These are phyloP conservation scores for Morbakka virulenta DNA, from an alignment of 30 jellyfish, hydroid and myxozoan species.

Conservation along the genomic window DNA sequence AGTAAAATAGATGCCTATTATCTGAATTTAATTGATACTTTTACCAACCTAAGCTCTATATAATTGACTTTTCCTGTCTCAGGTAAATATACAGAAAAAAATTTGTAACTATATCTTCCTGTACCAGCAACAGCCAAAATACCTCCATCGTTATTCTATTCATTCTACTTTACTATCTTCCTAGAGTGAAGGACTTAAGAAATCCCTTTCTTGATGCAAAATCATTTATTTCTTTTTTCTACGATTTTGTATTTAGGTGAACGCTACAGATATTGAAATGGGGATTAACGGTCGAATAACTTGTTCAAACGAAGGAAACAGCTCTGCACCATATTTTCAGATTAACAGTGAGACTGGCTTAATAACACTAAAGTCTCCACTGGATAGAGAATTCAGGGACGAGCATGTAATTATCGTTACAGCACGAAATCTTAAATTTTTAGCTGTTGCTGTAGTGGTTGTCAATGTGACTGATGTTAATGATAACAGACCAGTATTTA, in stretches of 20 bases:
- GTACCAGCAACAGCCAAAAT: too few relatives aligned
- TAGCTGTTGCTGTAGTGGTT: conserved; percentile 72
- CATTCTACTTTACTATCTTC: too few relatives aligned
- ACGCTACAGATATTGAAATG: conserved; percentile 62
- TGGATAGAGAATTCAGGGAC: conserved; percentile 85
- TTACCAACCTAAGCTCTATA: too few relatives aligned
- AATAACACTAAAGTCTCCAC: conserved; percentile 36
- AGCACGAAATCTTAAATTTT: conserved; percentile 58
- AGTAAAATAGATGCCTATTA: too few relatives aligned
- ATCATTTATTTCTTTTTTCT: too few relatives aligned
- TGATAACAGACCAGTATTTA: conserved; percentile 75
- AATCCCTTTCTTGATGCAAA: too few relatives aligned
- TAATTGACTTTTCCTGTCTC: too few relatives aligned
- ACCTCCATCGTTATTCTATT: too few relatives aligned
- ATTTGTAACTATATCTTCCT: too few relatives aligned
- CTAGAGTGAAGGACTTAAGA: too few relatives aligned
- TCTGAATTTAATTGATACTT: too few relatives aligned
- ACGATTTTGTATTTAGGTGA: conserved; percentile 15
- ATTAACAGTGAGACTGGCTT: conserved; percentile 76
- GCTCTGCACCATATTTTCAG: conserved; percentile 43
- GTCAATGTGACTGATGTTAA: conserved; percentile 88
- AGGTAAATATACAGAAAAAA: too few relatives aligned
- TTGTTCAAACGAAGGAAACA: conserved; percentile 67
- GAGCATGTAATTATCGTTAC: conserved; percentile 57
- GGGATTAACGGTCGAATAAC: conserved; percentile 76